Conservation (phyloP, 2,888 invertebrate species). For the Chrysodeixis includens region DNA sequence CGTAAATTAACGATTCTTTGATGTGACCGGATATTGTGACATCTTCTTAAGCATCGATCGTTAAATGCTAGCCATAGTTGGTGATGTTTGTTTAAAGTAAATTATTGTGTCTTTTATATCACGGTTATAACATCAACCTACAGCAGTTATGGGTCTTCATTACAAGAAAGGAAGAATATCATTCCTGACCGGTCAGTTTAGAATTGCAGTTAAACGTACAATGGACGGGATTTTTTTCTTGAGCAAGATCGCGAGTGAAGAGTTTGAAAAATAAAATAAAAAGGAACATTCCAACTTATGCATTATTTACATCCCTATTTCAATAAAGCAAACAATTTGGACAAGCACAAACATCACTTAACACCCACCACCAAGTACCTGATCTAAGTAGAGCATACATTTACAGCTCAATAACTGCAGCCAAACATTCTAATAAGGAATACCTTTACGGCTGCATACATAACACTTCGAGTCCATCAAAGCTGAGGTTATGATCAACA, state of each 20-base stretch:
- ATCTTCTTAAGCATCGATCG: slow-evolving; percentile 36
- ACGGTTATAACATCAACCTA: not conserved
- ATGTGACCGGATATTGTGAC: slow-evolving; percentile 59
- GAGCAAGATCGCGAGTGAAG: no score
- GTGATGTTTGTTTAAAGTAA: not conserved
- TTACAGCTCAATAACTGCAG: not conserved
- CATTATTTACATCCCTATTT: no score
- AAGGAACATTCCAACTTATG: no score
- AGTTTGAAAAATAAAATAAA: no score
- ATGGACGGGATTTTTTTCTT: no score
- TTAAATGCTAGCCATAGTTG: slow-evolving; percentile 28
- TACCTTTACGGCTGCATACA: not conserved
- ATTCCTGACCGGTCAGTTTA: no score
- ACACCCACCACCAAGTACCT: no score
- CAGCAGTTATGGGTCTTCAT: not conserved
- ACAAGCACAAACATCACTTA: no score
- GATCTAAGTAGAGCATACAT: no score
- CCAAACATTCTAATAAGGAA: not conserved
- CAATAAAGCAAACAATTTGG: no score
- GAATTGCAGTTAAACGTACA: no score
- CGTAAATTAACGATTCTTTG: slow-evolving; percentile 43
- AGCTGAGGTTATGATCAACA: slow-evolving; percentile 44
- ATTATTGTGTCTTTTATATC: slow-evolving; percentile 5
- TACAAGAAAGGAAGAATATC: no score
- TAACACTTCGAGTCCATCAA: slow-evolving; percentile 8